Percentiles rank a stretch among this genome's conserved stretches.
These are phyloP conservation scores for Caenorhabditis brenneri DNA, from an alignment of 1,140 invertebrate species.

Conservation along the genomic window DNA sequence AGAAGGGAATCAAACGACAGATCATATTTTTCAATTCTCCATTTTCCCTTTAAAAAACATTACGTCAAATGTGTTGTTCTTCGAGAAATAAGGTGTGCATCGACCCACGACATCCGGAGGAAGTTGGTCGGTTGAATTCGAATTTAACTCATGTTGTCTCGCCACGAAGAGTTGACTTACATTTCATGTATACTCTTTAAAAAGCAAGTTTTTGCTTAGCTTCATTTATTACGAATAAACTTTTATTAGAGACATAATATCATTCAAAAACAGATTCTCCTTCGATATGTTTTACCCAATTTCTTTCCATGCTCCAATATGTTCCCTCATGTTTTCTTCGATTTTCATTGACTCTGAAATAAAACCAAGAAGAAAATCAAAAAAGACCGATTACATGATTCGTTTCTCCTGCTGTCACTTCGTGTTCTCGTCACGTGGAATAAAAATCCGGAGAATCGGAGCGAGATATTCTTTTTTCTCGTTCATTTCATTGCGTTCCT, in stretches of 20 bases:
- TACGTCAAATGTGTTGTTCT: not conserved
- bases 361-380: not conserved
- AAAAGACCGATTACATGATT: not conserved
- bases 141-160: too few species aligned
- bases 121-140: not conserved
- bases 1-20: too few species aligned
- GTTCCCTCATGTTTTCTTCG: not conserved
- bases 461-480: not conserved
- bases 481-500: constrained; percentile 24
- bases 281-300: too few species aligned
- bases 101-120: constrained; percentile 6
- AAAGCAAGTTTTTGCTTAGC: too few species aligned
- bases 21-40: too few species aligned
- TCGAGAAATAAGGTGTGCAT: not conserved
- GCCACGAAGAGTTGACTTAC: too few species aligned
- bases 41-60: not conserved
- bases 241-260: too few species aligned
- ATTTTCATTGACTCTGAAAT: too few species aligned
- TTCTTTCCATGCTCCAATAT: too few species aligned
- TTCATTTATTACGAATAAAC: too few species aligned
- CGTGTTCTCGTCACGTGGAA: not conserved
- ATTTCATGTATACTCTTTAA: too few species aligned
- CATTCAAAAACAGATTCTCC: too few species aligned
- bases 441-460: not conserved
- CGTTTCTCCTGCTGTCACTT: not conserved